phyloP scores from a whole-genome alignment of 2,797 vertebrate genomes.

The Rhinatrema bivittatum region DNA sequence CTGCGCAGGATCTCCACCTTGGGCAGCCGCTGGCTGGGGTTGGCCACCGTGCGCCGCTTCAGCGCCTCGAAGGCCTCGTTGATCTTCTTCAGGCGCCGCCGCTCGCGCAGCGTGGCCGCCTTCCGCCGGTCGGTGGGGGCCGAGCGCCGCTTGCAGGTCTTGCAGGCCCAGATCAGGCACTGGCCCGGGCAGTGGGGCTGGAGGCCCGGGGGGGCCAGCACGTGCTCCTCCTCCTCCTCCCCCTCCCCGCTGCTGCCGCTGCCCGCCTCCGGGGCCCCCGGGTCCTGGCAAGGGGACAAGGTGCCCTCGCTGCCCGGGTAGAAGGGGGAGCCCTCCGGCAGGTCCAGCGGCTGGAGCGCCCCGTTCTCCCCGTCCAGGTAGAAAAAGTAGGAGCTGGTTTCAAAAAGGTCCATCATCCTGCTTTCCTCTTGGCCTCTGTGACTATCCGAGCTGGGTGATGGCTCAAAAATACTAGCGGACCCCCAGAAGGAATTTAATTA shows the following conservation, averaged over 20 bases:
- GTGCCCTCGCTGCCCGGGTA: conserved; percentile 80
- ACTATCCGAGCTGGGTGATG: conserved; percentile 55
- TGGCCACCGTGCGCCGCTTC: conserved; percentile 87
- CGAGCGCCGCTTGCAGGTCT: conserved; percentile 90
- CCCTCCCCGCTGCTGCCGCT: conserved; percentile 88
- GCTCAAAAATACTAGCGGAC: conserved; percentile 56
- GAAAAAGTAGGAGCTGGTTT: conserved; percentile 94
- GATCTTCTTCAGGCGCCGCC: conserved; percentile 91
- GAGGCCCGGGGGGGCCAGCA: conserved; percentile 80
- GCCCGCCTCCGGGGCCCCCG: conserved; percentile 69
- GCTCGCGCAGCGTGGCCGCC: conserved; percentile 88
- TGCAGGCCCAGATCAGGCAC: conserved; percentile 96
- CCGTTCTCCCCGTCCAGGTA: conserved; percentile 88
- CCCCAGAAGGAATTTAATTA: conserved; percentile 92
- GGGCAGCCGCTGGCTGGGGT: conserved; percentile 92
- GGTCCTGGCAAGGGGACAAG: conserved; percentile 77
- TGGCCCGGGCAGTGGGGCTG: conserved; percentile 88
- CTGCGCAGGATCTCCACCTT: conserved; percentile 97
- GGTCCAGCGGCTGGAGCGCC: conserved; percentile 80
- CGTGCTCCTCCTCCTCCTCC: no score
- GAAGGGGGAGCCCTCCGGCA: conserved; percentile 80
- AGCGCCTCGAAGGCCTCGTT: conserved; percentile 96
- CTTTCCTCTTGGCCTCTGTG: conserved; percentile 59
- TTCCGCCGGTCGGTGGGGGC: conserved; percentile 89
- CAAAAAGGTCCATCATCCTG: conserved; percentile 99